Evolutionary conservation across 2,888 invertebrate species (phyloP).

Genomic region (Ormyrus labotus): DNA sequence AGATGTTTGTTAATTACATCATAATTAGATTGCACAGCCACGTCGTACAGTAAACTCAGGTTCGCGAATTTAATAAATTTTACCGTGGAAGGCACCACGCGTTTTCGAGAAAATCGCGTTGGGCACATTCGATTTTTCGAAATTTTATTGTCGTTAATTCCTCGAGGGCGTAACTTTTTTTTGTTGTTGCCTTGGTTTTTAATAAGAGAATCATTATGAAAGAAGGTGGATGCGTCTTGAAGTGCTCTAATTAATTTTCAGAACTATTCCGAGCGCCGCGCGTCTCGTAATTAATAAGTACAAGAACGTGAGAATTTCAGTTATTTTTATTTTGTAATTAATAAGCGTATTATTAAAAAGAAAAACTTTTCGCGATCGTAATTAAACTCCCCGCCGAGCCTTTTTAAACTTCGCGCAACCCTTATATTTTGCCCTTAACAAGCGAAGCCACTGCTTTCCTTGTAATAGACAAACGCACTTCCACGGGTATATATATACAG

Average conservation of each 20-base stretch:
- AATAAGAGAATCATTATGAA: neutral
- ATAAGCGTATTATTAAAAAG: slow-evolving; percentile 30
- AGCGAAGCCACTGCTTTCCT: neutral
- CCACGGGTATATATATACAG: too few species aligned
- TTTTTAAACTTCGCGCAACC: neutral
- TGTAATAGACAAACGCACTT: too few species aligned
- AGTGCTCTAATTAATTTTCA: slow-evolving; percentile 38
- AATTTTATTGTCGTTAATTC: too few species aligned
- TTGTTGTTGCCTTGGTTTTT: too few species aligned
- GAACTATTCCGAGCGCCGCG: neutral
- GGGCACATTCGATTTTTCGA: too few species aligned
- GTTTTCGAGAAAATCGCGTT: too few species aligned
- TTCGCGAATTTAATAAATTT: too few species aligned
- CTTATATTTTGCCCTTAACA: slow-evolving; percentile 2
- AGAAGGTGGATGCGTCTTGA: neutral
- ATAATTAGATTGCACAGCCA: too few species aligned
- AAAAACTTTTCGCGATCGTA: slow-evolving; percentile 7
- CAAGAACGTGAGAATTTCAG: slow-evolving; percentile 27
- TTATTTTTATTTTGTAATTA: slow-evolving; percentile 35
- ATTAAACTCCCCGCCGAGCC: slow-evolving; percentile 28
- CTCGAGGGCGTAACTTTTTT: too few species aligned
- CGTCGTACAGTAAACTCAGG: too few species aligned
- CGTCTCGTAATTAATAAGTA: slow-evolving; percentile 31
- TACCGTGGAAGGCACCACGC: too few species aligned
- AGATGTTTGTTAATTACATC: too few species aligned